Conservation (phyloP, 2,113 vertebrate genomes). For the Gorsachius goisagi region DNA sequence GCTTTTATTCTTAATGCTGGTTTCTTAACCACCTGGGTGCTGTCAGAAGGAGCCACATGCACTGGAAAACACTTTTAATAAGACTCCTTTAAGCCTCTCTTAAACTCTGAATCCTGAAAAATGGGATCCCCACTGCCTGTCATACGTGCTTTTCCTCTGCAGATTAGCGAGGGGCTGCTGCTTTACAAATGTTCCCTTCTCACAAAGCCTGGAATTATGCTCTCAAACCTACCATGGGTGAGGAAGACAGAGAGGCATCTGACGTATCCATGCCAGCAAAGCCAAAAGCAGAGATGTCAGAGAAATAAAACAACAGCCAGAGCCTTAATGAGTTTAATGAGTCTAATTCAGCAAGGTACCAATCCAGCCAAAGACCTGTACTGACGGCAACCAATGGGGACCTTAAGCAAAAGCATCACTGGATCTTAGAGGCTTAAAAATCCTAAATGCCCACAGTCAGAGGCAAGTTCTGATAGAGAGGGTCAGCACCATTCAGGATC, state of each 20-base stretch:
- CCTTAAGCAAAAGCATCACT: neutral
- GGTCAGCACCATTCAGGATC: neutral
- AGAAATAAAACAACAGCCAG: neutral
- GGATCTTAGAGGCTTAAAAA: neutral
- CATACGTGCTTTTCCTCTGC: neutral
- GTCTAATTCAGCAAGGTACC: neutral
- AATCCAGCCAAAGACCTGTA: neutral
- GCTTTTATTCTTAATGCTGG: constrained; percentile 59
- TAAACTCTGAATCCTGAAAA: constrained; percentile 31
- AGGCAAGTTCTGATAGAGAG: neutral
- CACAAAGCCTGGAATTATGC: constrained; percentile 29
- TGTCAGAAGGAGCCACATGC: constrained; percentile 45
- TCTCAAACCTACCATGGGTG: neutral
- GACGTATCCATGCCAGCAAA: neutral
- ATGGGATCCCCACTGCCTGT: constrained; percentile 17
- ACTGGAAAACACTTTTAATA: constrained; percentile 64
- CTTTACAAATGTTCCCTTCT: constrained; percentile 1
- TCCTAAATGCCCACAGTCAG: neutral
- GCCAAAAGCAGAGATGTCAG: neutral
- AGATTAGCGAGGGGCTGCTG: neutral
- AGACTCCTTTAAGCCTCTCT: constrained; percentile 56
- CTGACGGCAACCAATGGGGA: neutral
- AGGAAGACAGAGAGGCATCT: neutral
- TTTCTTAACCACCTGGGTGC: constrained; percentile 69
- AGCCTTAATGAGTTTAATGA: neutral